phyloP scores from a whole-genome alignment of 2,888 invertebrate species.

The Pseudolycoriella hygida region DNA sequence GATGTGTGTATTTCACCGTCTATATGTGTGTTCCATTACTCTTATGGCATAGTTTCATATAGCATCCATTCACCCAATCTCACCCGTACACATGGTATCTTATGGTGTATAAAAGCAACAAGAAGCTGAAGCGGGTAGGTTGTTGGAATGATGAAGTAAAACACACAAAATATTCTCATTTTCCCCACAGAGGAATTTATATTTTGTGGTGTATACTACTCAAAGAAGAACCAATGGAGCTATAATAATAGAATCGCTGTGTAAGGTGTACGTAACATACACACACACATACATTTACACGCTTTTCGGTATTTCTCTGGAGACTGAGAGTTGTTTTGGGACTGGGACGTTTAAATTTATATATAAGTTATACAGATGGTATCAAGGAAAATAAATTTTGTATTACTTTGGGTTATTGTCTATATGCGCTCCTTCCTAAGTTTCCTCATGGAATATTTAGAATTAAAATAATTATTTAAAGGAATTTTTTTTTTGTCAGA shows the following conservation, averaged over 20 bases:
- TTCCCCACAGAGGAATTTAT: slow-evolving; percentile 1
- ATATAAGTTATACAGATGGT: neutral
- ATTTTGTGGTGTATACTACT: neutral
- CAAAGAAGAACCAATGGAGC: neutral
- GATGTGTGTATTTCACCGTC: neutral
- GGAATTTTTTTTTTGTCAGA: too few relatives aligned
- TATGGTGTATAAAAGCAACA: neutral
- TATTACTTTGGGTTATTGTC: too few relatives aligned
- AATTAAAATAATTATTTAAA: too few relatives aligned
- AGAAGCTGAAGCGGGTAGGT: neutral
- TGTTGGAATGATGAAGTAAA: neutral
- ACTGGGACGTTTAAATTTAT: neutral
- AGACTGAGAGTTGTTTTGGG: neutral
- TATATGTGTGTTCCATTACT: too few relatives aligned
- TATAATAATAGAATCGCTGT: neutral
- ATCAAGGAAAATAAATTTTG: too few relatives aligned
- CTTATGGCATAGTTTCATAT: too few relatives aligned
- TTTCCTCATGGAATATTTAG: too few relatives aligned
- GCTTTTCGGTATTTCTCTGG: slow-evolving; percentile 1
- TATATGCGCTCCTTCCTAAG: too few relatives aligned
- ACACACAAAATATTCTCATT: slow-evolving; percentile 1
- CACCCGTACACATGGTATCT: too few relatives aligned
- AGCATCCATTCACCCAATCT: neutral
- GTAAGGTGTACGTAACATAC: neutral
- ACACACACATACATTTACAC: neutral